These are phyloP conservation scores for Coptotermes formosanus DNA, from an alignment of 1,140 invertebrate species.

Conservation along the genomic window DNA sequence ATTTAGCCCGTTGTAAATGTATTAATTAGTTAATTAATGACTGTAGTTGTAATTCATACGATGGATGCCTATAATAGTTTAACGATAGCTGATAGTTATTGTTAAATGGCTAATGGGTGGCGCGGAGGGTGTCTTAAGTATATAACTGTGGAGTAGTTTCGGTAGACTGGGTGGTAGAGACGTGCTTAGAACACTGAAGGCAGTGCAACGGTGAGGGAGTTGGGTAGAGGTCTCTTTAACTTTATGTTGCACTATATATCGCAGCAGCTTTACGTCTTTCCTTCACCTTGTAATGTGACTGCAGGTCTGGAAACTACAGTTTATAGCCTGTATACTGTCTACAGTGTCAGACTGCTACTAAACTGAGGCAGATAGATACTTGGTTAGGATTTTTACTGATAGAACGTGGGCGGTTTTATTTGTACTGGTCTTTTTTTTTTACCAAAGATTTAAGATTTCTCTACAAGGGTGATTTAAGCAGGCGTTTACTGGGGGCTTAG, in stretches of 20 bases:
- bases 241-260: neutral
- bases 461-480: neutral
- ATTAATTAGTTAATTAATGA: conserved; percentile 1
- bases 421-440: neutral
- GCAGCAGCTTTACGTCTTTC: neutral
- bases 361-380: neutral
- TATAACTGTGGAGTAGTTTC: neutral
- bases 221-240: no score
- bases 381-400: conserved; percentile 7
- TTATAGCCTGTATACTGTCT: neutral
- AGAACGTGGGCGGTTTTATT: neutral
- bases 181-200: no score
- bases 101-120: neutral
- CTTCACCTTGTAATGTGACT: neutral
- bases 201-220: no score
- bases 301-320: neutral
- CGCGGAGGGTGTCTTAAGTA: neutral
- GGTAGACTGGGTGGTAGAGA: no score
- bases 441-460: no score
- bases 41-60: neutral
- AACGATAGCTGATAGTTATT: neutral
- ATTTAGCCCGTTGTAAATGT: neutral
- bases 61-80: neutral
- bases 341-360: neutral
- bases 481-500: neutral